Conservation (phyloP, 2,888 invertebrate genomes). For the Chironomus riparius region DNA sequence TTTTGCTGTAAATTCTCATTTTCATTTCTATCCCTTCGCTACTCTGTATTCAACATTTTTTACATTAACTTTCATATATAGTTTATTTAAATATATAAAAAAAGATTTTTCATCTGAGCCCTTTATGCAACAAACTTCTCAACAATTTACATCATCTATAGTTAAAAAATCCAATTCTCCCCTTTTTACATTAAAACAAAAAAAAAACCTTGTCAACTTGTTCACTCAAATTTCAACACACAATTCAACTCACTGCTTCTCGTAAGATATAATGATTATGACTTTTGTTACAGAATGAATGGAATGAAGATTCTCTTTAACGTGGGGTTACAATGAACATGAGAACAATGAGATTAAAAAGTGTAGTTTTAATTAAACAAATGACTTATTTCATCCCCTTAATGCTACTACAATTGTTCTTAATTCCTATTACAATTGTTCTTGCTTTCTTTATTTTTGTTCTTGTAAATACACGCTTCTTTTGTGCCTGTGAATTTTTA, state of each 20-base stretch:
- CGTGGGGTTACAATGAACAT: not conserved
- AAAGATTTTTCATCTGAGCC: not conserved
- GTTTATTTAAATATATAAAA: not conserved
- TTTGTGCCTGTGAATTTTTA: too few species aligned
- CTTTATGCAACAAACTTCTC: not conserved
- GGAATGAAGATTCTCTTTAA: too few species aligned
- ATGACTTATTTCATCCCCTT: constrained; percentile 12
- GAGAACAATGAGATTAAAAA: constrained; percentile 2
- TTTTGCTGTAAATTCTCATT: not conserved
- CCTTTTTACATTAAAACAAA: not conserved
- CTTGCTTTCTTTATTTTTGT: not conserved
- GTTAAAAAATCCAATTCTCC: not conserved
- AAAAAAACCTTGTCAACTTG: too few species aligned
- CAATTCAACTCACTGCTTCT: not conserved
- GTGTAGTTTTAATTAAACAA: constrained; percentile 22
- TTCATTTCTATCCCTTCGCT: not conserved
- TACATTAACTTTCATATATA: not conserved
- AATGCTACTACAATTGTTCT: not conserved
- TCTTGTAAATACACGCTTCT: not conserved
- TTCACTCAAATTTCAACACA: too few species aligned
- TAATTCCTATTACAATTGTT: not conserved
- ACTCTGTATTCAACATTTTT: not conserved
- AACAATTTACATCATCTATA: not conserved
- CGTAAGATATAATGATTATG: not conserved
- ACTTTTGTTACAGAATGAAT: not conserved